Percentiles rank a stretch among this genome's conserved stretches.
Conservation (phyloP, 2,113 vertebrate genomes). For the Mirza zaza region DNA sequence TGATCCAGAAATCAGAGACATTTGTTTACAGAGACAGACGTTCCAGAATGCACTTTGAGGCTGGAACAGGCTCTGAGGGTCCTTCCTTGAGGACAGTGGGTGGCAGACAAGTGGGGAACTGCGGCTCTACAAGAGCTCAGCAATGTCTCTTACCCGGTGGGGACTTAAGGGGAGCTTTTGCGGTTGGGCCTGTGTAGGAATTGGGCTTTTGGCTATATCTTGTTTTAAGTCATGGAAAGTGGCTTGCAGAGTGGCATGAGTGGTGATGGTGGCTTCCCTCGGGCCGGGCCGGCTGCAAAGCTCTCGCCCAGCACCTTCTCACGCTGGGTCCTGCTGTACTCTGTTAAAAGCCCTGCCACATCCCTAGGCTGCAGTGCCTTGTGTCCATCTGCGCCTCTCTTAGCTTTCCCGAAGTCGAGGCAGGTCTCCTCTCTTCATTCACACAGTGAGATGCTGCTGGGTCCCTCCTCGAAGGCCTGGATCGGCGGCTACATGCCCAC, state of each 20-base stretch:
- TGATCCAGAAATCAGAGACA: neutral
- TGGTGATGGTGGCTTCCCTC: neutral
- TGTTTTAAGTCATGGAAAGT: neutral
- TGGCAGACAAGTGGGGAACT: neutral
- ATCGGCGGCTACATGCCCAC: neutral
- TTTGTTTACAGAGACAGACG: neutral
- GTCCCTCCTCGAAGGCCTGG: neutral
- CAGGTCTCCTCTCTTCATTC: neutral
- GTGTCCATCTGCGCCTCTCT: neutral
- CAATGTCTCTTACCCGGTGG: neutral
- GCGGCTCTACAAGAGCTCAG: neutral
- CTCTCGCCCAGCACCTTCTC: neutral
- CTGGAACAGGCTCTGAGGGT: neutral
- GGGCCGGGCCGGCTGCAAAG: neutral
- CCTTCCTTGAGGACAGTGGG: neutral
- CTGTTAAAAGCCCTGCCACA: accelerated
- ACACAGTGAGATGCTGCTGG: accelerated
- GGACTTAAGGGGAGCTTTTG: neutral
- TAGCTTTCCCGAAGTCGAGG: accelerated
- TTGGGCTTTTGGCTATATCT: neutral
- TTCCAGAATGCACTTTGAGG: neutral
- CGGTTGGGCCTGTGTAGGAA: accelerated
- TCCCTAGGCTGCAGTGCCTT: neutral
- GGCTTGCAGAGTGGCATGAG: neutral
- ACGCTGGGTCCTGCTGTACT: accelerated